These are phyloP conservation scores for Emmelina monodactyla DNA, from an alignment of 2,888 invertebrate genomes.

Conservation along the genomic window DNA sequence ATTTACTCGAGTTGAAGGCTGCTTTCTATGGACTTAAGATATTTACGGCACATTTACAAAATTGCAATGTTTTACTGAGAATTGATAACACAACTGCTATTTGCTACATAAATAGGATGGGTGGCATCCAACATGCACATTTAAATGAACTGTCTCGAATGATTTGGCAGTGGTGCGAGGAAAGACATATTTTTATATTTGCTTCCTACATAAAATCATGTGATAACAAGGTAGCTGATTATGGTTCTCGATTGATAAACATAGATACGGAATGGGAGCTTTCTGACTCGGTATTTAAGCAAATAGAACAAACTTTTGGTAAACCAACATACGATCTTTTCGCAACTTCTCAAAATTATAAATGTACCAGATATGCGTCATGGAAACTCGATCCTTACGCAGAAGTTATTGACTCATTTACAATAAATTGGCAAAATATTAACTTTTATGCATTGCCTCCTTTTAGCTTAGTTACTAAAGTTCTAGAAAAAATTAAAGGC, in stretches of 20 bases:
- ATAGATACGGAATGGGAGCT: constrained; percentile 1
- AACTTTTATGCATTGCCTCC: background rate
- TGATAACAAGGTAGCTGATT: background rate
- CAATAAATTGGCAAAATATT: too few relatives aligned
- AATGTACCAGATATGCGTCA: too few relatives aligned
- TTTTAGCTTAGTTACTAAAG: too few relatives aligned
- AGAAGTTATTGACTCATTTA: too few relatives aligned
- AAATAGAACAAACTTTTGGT: background rate
- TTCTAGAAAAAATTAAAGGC: too few relatives aligned
- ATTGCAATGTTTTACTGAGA: background rate
- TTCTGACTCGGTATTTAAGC: background rate
- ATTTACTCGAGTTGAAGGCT: background rate
- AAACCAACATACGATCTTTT: background rate
- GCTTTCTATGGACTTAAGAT: background rate
- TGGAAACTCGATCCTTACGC: too few relatives aligned
- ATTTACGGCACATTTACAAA: background rate
- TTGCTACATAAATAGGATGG: background rate
- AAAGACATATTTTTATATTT: background rate
- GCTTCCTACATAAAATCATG: background rate
- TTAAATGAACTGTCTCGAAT: background rate
- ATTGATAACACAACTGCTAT: constrained; percentile 1
- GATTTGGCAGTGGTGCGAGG: background rate
- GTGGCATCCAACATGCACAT: background rate
- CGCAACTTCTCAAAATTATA: too few relatives aligned
- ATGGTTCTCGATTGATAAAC: background rate